phyloP scores from a whole-genome alignment of 2,888 invertebrate species.

The Suillia variegata region DNA sequence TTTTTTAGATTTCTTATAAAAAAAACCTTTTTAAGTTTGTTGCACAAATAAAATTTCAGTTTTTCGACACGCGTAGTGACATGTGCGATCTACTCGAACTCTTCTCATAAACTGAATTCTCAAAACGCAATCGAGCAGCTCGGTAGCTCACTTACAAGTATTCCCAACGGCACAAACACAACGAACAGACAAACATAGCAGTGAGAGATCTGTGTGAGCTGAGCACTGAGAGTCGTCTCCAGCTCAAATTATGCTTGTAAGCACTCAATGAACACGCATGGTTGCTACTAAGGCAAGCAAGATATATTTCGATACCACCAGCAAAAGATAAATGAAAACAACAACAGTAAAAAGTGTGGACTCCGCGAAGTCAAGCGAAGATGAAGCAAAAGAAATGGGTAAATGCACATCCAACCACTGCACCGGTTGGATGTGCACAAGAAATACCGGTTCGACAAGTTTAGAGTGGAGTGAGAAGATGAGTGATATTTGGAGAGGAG shows the following conservation, averaged over 20 bases:
- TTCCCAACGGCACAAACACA: constrained; percentile 42
- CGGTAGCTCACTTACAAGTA: too few species aligned
- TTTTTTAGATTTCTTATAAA: constrained; percentile 16
- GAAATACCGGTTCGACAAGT: constrained; percentile 55
- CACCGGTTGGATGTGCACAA: constrained; percentile 55
- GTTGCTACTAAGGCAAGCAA: constrained; percentile 8
- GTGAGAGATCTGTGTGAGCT: constrained; percentile 24
- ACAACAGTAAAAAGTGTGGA: neutral
- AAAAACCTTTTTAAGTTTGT: constrained; percentile 16
- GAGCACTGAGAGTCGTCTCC: constrained; percentile 20
- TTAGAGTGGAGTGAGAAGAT: constrained; percentile 29
- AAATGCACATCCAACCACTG: constrained; percentile 39
- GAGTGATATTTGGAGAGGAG: constrained; percentile 30
- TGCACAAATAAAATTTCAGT: constrained; percentile 16
- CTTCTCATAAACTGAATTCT: constrained; percentile 58
- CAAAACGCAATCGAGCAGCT: constrained; percentile 28
- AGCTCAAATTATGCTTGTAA: constrained; percentile 35
- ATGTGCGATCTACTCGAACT: constrained; percentile 54
- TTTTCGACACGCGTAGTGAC: constrained; percentile 34
- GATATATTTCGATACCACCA: neutral
- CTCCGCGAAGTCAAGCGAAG: constrained; percentile 32
- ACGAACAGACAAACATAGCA: constrained; percentile 16
- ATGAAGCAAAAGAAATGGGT: constrained; percentile 4
- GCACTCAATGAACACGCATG: constrained; percentile 53
- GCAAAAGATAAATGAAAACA: constrained; percentile 39